Percentiles rank a stretch among this genome's conserved stretches.
Evolutionary conservation across 1,140 invertebrate species (phyloP).

Genomic region (Caligus rogercresseyi): DNA sequence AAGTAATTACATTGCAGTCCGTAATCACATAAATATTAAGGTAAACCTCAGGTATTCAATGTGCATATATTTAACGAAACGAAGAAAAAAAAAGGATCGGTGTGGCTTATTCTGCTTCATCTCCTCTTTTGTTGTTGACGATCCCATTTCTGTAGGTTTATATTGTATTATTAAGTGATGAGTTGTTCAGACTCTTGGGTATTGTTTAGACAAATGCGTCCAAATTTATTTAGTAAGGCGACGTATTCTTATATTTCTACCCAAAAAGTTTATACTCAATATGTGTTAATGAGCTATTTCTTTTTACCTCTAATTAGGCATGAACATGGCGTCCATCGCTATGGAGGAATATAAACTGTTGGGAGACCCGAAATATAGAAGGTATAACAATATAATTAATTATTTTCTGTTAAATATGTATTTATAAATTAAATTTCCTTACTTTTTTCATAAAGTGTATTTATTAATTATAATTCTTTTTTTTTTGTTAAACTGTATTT

Average conservation of each 20-base stretch:
- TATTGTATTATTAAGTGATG: not conserved
- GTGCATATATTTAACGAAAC: not conserved
- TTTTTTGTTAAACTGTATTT: no score
- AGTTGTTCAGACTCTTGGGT: not conserved
- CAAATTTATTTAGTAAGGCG: not conserved
- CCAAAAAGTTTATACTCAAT: not conserved
- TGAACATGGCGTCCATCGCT: slow-evolving; percentile 23
- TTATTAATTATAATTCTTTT: no score
- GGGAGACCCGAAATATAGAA: slow-evolving; percentile 47
- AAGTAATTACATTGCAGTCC: no score
- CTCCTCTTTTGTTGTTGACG: not conserved
- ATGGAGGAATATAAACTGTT: slow-evolving; percentile 51
- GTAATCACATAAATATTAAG: no score
- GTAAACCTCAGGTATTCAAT: not conserved
- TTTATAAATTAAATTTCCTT: no score
- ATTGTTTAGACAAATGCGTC: not conserved
- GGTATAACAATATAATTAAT: no score
- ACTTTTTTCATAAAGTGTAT: no score
- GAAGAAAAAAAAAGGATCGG: no score
- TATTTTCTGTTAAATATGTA: no score
- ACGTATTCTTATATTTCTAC: not conserved
- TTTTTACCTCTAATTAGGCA: no score
- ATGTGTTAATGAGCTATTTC: not conserved
- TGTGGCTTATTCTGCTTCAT: no score
- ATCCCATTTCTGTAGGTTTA: not conserved